Conservation (phyloP, 2,888 invertebrate genomes). For the Invenusta paracnida region DNA sequence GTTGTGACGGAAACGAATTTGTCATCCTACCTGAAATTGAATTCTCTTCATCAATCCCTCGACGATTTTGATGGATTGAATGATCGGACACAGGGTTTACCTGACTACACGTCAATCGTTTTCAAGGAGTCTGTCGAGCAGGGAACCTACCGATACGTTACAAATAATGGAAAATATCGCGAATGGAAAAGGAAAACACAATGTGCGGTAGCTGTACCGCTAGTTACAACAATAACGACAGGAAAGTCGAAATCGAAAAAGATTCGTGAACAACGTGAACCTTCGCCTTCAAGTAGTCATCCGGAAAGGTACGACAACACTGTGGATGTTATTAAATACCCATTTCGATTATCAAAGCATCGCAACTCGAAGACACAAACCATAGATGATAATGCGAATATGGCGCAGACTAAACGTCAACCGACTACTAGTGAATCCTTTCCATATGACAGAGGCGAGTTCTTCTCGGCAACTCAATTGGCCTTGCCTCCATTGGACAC, state of each 20-base stretch:
- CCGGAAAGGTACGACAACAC: too few relatives aligned
- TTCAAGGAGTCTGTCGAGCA: not conserved
- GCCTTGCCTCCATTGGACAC: not conserved
- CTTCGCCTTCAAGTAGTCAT: too few relatives aligned
- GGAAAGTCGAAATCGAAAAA: not conserved
- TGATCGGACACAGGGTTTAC: not conserved
- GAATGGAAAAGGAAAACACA: too few relatives aligned
- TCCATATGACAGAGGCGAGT: not conserved
- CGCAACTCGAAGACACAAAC: not conserved
- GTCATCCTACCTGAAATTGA: not conserved
- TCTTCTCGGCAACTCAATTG: not conserved
- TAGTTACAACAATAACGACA: too few relatives aligned
- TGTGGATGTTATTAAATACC: too few relatives aligned
- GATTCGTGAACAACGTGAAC: too few relatives aligned
- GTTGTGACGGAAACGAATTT: not conserved
- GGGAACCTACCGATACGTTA: not conserved
- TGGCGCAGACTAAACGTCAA: not conserved
- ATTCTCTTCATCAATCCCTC: not conserved
- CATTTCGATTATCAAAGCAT: not conserved
- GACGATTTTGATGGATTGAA: not conserved
- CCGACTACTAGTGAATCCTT: not conserved
- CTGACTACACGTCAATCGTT: not conserved
- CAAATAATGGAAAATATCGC: not conserved
- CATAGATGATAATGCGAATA: not conserved
- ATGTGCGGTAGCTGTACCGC: too few relatives aligned